Conservation (phyloP, 2,113 vertebrate genomes). For the Tretioscincus oriximinensis region DNA sequence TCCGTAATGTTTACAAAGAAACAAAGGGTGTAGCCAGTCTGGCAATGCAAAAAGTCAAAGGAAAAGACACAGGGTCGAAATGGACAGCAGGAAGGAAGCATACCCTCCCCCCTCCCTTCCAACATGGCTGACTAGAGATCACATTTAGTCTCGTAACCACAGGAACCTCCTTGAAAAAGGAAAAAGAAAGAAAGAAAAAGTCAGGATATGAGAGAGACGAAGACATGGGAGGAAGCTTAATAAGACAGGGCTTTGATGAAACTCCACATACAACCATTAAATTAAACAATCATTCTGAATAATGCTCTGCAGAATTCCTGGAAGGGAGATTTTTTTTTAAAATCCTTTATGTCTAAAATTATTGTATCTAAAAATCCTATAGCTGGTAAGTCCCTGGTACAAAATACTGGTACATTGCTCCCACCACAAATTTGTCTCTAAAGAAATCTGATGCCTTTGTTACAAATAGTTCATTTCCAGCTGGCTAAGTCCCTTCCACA, state of each 20-base stretch:
- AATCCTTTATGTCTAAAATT: too few relatives aligned
- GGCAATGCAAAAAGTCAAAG: neutral
- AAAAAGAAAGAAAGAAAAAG: neutral
- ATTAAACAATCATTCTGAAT: too few relatives aligned
- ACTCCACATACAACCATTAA: neutral
- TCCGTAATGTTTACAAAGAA: neutral
- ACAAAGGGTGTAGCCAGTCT: neutral
- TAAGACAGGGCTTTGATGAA: neutral
- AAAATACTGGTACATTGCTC: too few relatives aligned
- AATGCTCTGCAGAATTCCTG: neutral
- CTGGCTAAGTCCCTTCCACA: too few relatives aligned
- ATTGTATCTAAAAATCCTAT: too few relatives aligned
- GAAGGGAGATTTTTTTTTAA: neutral
- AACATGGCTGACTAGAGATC: neutral
- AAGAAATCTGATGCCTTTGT: too few relatives aligned
- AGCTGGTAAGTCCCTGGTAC: too few relatives aligned
- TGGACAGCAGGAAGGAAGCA: conserved; percentile 16
- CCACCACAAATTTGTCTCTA: too few relatives aligned
- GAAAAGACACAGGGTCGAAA: neutral
- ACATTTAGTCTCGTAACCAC: neutral
- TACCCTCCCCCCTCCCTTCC: neutral
- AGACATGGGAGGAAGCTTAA: neutral
- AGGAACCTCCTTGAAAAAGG: neutral
- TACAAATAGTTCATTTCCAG: too few relatives aligned
- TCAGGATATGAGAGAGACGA: conserved; percentile 7